These are phyloP conservation scores for Corvus moneduloides DNA, from an alignment of 2,113 vertebrate species.

Conservation along the genomic window DNA sequence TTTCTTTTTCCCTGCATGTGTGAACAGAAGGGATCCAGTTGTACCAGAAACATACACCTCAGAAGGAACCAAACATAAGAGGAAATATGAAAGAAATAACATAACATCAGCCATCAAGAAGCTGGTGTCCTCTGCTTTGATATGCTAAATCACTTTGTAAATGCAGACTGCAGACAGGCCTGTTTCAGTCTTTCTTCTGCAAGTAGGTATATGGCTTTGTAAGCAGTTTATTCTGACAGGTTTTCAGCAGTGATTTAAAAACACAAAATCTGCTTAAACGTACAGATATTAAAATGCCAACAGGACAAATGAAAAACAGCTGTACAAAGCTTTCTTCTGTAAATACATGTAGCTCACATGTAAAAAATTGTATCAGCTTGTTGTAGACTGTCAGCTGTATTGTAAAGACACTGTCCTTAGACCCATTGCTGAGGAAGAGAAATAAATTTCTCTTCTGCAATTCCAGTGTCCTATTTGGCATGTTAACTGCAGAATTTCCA, in stretches of 20 bases:
- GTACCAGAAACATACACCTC: not conserved
- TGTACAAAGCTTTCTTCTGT: not conserved
- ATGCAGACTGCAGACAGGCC: not conserved
- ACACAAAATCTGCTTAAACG: not conserved
- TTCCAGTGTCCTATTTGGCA: not conserved
- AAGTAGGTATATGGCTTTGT: rapidly evolving
- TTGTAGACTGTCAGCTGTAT: not conserved
- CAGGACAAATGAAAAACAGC: not conserved
- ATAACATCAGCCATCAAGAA: not conserved
- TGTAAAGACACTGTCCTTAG: not conserved
- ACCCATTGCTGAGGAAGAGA: not conserved
- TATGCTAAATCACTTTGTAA: not conserved
- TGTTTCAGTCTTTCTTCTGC: not conserved
- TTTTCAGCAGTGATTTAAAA: not conserved
- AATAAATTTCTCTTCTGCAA: not conserved
- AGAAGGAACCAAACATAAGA: not conserved
- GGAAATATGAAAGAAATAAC: not conserved
- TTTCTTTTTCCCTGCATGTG: not conserved
- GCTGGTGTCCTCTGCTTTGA: not conserved
- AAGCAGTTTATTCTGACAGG: not conserved
- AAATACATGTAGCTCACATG: not conserved
- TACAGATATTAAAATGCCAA: not conserved
- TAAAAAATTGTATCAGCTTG: not conserved
- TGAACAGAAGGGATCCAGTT: not conserved
- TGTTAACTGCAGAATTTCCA: not conserved